Conservation (phyloP, 1,140 invertebrate species). For the Caenorhabditis remanei region DNA sequence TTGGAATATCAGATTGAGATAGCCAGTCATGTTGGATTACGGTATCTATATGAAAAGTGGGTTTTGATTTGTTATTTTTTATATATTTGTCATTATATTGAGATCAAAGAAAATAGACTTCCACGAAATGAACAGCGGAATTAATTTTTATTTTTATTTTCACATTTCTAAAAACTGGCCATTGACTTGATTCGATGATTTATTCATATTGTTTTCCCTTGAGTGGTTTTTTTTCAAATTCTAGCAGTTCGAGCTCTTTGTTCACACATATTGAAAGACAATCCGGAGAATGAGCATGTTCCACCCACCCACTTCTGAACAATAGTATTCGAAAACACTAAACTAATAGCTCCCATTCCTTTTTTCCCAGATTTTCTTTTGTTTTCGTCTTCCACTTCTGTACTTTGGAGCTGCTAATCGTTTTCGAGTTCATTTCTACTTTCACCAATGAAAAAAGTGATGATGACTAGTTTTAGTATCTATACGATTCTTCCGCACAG, state of each 20-base stretch:
- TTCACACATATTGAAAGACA: background rate
- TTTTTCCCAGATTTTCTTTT: background rate
- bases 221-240: background rate
- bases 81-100: too few relatives aligned
- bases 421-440: background rate
- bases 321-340: background rate
- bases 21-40: too few relatives aligned
- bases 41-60: too few relatives aligned
- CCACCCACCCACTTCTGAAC: background rate
- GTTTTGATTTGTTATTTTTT: too few relatives aligned
- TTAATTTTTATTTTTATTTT: background rate
- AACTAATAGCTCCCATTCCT: background rate
- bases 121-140: too few relatives aligned
- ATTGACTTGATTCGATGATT: background rate
- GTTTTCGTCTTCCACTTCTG: background rate
- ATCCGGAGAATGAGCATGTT: constrained; percentile 5
- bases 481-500: background rate
- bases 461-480: background rate
- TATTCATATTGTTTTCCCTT: constrained; percentile 4
- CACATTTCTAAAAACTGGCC: background rate
- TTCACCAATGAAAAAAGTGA: background rate
- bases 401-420: background rate
- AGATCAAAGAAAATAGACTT: too few relatives aligned
- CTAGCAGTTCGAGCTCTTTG: background rate
- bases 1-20: background rate